Percentiles rank a stretch among this genome's conserved stretches.
Conservation (phyloP, 2,113 vertebrate genomes). For the Scophthalmus maximus region DNA sequence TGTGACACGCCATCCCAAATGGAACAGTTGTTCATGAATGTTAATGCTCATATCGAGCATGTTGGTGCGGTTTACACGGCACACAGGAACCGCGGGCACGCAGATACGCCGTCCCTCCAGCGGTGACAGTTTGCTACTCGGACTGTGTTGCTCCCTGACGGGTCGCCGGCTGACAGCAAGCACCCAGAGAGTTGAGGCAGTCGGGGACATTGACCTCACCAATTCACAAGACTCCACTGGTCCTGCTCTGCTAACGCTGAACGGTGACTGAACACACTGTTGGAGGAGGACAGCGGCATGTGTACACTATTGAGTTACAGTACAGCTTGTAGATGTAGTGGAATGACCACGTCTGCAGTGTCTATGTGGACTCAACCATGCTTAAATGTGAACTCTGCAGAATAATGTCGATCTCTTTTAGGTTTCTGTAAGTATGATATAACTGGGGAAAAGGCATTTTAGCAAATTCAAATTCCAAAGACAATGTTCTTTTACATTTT, state of each 20-base stretch:
- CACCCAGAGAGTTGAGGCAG: constrained; percentile 36
- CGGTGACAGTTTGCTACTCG: constrained; percentile 52
- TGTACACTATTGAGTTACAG: too few relatives aligned
- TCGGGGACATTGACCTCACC: constrained; percentile 38
- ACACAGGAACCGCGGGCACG: constrained; percentile 40
- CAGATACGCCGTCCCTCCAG: constrained; percentile 46
- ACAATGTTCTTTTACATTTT: too few relatives aligned
- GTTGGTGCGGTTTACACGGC: constrained; percentile 43
- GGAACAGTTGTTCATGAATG: constrained; percentile 64
- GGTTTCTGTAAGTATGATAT: neutral
- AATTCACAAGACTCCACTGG: neutral
- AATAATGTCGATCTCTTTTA: neutral
- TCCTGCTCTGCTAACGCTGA: neutral
- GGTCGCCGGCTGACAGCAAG: constrained; percentile 59
- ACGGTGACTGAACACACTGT: too few relatives aligned
- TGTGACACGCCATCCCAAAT: constrained; percentile 46
- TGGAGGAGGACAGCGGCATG: too few relatives aligned
- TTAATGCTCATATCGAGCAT: constrained; percentile 62
- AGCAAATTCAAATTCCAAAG: too few relatives aligned
- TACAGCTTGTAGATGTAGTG: too few relatives aligned
- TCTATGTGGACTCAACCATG: constrained; percentile 3
- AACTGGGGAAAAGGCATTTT: too few relatives aligned
- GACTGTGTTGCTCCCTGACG: constrained; percentile 52
- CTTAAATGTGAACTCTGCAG: constrained; percentile 14
- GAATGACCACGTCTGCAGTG: too few relatives aligned